Evolutionary conservation across 1,140 invertebrate genomes (phyloP).

Genomic region (Sitobion miscanthi): DNA sequence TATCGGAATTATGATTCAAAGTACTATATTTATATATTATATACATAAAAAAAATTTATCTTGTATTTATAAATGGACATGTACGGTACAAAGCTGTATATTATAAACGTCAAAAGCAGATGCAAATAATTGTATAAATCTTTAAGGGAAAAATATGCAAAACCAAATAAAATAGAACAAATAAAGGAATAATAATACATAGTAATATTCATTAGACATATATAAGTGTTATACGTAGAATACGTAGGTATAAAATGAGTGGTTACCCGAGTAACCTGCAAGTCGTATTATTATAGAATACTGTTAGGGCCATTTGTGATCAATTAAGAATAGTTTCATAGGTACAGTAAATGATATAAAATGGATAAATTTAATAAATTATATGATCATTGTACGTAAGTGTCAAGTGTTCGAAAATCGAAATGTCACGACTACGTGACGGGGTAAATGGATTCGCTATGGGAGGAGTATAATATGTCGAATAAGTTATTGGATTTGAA

Average conservation of each 20-base stretch:
- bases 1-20: neutral
- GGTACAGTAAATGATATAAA: neutral
- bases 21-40: neutral
- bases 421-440: neutral
- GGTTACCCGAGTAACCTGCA: neutral
- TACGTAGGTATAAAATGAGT: neutral
- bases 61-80: neutral
- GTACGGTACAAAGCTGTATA: neutral
- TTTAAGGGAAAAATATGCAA: neutral
- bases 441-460: neutral
- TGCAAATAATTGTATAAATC: neutral
- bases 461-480: neutral
- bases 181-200: neutral
- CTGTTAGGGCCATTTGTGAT: neutral
- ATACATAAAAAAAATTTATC: neutral
- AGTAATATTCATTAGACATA: neutral
- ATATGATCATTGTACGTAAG: neutral
- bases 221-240: neutral
- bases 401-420: neutral
- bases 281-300: neutral
- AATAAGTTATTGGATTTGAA: neutral
- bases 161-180: neutral
- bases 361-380: neutral
- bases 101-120: no score
- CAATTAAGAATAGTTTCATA: neutral